Base-by-base conservation (phyloP, 2,888 invertebrate genomes). In the Hermaeophaga mercurialis region DNA sequence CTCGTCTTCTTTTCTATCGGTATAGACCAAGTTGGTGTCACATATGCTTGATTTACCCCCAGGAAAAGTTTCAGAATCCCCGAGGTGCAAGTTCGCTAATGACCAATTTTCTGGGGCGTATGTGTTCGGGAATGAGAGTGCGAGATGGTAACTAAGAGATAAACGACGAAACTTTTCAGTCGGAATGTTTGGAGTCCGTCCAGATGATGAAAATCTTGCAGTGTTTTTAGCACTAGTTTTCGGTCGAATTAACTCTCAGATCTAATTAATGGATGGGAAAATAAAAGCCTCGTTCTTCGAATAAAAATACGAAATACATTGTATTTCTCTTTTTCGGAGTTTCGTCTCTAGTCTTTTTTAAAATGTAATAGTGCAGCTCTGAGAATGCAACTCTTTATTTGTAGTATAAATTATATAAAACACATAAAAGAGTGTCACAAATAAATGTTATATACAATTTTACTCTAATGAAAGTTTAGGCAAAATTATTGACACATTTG, bases 51-150 rank as follows among this genome's bases (percentile, higher is more conserved):
- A 43, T 54, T 48, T 17, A 47, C 43, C 34, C 33, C 15, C 18
- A 12, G 31, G 26, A 36, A 22, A 52, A 56, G 46, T 56, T 56
- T 49, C 50, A 56, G 50, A 54, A 31, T 43, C 47, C 53, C 43
- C 47, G 19, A 56, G 45, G 50, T 54, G 54, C 36, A 56, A 61
- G 39, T 61, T 56, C 43, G 56, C 26, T 58, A 58, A 61, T 61
- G 58, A 61, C 56, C 58, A 57, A 50, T 54, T 60, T 56, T 60
- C 53, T 41, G n/a, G 22, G 48, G 47, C 45, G 53, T 48, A 48
- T 53, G 41, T 53, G 36, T 28, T 24, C 41, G 34, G 11, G 53
- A 36, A 52, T 53, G 33, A 28, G 44, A 34, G 43, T 53, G 19
- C 12, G 43, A 43, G 57, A 53, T 57, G 47, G 43, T 53, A 43